Base-by-base conservation (phyloP, 2,113 vertebrate species). In the Butorides virescens region DNA sequence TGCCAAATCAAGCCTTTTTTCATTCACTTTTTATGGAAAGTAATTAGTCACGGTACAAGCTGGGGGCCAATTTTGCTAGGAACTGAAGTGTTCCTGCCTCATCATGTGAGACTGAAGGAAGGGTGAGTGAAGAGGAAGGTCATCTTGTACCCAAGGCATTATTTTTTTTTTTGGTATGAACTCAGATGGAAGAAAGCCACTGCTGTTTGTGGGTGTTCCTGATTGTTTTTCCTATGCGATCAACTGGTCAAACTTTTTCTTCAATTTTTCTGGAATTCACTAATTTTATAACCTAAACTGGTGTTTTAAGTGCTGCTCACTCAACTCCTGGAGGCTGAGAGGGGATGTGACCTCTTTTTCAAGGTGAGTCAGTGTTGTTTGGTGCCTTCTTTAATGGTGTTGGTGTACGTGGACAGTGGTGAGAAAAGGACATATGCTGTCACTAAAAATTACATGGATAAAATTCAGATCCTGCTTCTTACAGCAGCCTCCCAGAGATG, bases 401-500 rank as follows among this genome's bases (percentile, higher is more conserved):
- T 66, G 25, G 37, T 66, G 12, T 58, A 14, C 3, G 2, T 58
- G 56, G 58, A 87, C 63, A 68, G 52, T 30, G 29, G 6, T 72
- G 74, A 96, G 91, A 65, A 71, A 75, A 67, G 71, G 86, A 87
- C 86, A 84, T 34, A 56, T 21, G 61, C 68, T 71, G 52, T 65
- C 37, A 26, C 86, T 63, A 74, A 86, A 94, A 88, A 88, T 83
- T 87, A 39, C 71, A 44, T 15, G 67, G 82, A 55, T 93, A 92
- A 98, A 97, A 93, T 85, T 90, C 97, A 77, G 78, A 50, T 90
- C 93, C 81, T 90, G 77, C 95, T 96, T 93, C 94, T 46, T 95
- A 47, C 80, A 72, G 91, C 92, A 97, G 95, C 92, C 94, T 98
- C 93, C 88, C 78, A 82, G 97, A 94, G 95, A 94, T 49, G 67